Conservation (phyloP, 2,888 invertebrate species). For the Frankliniella fusca region DNA sequence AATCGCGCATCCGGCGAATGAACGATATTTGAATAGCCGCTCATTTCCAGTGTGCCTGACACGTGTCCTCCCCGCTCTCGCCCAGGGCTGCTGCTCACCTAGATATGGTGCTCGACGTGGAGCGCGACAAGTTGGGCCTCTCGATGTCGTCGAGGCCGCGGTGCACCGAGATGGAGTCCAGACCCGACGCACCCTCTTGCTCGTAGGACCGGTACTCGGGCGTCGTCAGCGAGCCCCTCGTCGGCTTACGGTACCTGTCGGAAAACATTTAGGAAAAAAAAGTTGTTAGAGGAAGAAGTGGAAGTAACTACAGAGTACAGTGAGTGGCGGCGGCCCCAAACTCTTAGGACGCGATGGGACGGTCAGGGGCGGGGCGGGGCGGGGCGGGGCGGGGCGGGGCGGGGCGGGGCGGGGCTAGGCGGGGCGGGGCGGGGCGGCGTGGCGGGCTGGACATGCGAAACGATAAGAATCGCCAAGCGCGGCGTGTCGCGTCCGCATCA, state of each 20-base stretch:
- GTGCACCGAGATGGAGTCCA: slow-evolving; percentile 72
- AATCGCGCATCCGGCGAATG: too few species aligned
- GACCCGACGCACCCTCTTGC: slow-evolving; percentile 49
- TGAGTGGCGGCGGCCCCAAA: neutral
- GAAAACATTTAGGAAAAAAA: slow-evolving; percentile 32
- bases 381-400: neutral
- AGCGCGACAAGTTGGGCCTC: slow-evolving; percentile 49
- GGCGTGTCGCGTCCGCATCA: too few species aligned
- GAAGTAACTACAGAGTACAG: neutral
- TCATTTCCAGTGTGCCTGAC: neutral
- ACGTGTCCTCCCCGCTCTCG: neutral
- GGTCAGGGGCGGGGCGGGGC: neutral
- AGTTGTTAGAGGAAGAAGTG: neutral
- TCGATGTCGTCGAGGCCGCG: slow-evolving; percentile 72
- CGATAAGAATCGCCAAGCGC: too few species aligned
- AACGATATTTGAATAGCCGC: too few species aligned
- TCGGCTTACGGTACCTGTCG: slow-evolving; percentile 70
- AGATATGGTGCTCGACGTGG: slow-evolving; percentile 53
- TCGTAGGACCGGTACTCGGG: slow-evolving; percentile 66
- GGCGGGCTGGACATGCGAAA: neutral
- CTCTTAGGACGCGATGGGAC: neutral
- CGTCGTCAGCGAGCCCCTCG: slow-evolving; percentile 65
- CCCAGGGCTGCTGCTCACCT: slow-evolving; percentile 45
- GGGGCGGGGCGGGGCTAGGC: neutral
- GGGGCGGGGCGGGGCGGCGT: neutral